Evolutionary conservation across 2,888 invertebrate genomes (phyloP).

Genomic region (Malthinus flaveolus): DNA sequence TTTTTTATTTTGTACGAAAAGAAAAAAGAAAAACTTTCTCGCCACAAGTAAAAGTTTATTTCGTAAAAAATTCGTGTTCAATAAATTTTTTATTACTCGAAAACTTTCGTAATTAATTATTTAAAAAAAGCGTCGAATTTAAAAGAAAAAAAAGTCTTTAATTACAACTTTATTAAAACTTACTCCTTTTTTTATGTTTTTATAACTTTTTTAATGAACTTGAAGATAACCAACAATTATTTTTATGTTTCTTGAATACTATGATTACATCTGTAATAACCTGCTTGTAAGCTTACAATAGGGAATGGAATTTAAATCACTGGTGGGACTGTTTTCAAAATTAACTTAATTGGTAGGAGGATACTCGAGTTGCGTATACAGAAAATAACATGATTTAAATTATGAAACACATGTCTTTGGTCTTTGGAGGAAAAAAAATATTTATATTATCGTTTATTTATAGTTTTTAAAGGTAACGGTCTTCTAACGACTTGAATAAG

Average conservation of each 20-base stretch:
- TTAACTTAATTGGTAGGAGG: slow-evolving; percentile 52
- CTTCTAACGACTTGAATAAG: too few relatives aligned
- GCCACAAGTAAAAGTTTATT: neutral
- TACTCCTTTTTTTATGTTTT: slow-evolving; percentile 2
- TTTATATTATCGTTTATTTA: too few relatives aligned
- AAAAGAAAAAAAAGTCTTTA: neutral
- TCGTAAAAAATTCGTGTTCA: slow-evolving; percentile 4
- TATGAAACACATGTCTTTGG: slow-evolving; percentile 13
- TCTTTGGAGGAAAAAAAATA: too few relatives aligned
- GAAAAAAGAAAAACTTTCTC: neutral
- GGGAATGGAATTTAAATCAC: slow-evolving; percentile 55
- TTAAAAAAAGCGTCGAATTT: neutral
- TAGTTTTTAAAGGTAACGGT: too few relatives aligned
- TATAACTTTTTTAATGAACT: neutral
- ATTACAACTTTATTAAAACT: too few relatives aligned
- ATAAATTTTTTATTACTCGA: slow-evolving; percentile 6
- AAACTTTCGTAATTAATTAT: slow-evolving; percentile 5
- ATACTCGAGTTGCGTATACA: slow-evolving; percentile 30
- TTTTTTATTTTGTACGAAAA: too few relatives aligned
- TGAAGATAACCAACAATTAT: slow-evolving; percentile 34
- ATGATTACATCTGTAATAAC: slow-evolving; percentile 51
- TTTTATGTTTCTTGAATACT: slow-evolving; percentile 43
- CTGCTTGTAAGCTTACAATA: slow-evolving; percentile 51
- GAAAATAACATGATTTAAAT: slow-evolving; percentile 19
- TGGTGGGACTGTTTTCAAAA: slow-evolving; percentile 49